Evolutionary conservation across 2,888 invertebrate genomes (phyloP).

Genomic region (Uloborus plumipes): DNA sequence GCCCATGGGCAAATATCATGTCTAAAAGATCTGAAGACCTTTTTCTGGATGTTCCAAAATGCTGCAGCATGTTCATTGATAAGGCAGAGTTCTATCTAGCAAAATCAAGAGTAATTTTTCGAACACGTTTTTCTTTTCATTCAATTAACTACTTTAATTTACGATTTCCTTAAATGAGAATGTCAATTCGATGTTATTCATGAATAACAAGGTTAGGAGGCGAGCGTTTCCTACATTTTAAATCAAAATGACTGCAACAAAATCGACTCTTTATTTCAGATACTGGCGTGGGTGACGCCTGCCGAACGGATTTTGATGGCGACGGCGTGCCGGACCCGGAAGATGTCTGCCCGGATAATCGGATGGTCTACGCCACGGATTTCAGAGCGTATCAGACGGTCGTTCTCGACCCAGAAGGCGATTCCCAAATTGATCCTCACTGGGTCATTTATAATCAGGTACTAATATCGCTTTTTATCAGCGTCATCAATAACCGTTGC

Average conservation of each 20-base stretch:
- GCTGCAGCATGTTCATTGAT: too few species aligned
- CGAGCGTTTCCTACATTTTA: neutral
- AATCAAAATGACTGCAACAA: neutral
- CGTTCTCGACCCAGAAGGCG: conserved; percentile 91
- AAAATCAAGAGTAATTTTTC: too few species aligned
- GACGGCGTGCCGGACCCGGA: conserved; percentile 83
- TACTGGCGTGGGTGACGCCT: conserved; percentile 85
- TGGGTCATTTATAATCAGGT: conserved; percentile 94
- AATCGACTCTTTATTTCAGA: conserved; percentile 74
- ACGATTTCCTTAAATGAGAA: neutral
- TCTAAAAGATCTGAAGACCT: too few species aligned
- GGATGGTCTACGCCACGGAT: conserved; percentile 89
- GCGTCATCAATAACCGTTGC: too few species aligned
- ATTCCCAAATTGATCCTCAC: conserved; percentile 92
- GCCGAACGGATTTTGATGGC: conserved; percentile 86
- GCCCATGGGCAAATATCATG: too few species aligned
- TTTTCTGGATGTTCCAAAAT: too few species aligned
- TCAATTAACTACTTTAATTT: too few species aligned
- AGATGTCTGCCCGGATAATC: conserved; percentile 96
- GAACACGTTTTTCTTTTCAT: too few species aligned
- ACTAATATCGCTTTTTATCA: conserved; percentile 68
- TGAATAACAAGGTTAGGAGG: neutral
- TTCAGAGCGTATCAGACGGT: conserved; percentile 89
- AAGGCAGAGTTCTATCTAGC: too few species aligned
- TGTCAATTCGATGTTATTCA: neutral